Percentiles rank a stretch among this genome's conserved stretches.
These are phyloP conservation scores for Deroplatys truncata DNA, from an alignment of 2,888 invertebrate genomes.

Conservation along the genomic window DNA sequence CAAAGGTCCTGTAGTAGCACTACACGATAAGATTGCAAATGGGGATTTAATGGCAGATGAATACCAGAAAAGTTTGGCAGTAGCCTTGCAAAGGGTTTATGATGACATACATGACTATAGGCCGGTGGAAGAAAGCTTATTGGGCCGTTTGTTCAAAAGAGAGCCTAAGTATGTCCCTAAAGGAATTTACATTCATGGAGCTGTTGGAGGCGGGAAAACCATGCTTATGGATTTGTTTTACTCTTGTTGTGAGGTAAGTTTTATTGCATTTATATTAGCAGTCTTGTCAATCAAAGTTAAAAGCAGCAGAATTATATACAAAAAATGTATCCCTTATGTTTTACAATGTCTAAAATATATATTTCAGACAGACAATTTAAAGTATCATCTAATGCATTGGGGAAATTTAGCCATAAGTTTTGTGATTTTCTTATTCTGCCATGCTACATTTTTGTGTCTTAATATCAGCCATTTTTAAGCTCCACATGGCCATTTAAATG, in stretches of 20 bases:
- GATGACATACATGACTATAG: conserved; percentile 57
- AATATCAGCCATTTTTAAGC: too few relatives aligned
- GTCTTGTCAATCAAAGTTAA: too few relatives aligned
- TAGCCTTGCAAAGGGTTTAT: conserved; percentile 66
- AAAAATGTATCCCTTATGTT: too few relatives aligned
- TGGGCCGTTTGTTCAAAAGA: conserved; percentile 43
- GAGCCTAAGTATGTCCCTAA: conserved; percentile 52
- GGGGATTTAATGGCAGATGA: conserved; percentile 55
- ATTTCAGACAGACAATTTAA: too few relatives aligned
- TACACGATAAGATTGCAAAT: conserved; percentile 29
- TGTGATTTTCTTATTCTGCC: too few relatives aligned
- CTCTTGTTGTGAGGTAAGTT: conserved; percentile 60
- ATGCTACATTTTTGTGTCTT: too few relatives aligned
- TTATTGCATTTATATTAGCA: not conserved
- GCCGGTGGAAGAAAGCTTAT: conserved; percentile 48
- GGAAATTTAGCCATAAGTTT: too few relatives aligned
- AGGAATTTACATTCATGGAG: conserved; percentile 85
- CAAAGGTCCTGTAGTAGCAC: conserved; percentile 14
- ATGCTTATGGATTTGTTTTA: conserved; percentile 99
- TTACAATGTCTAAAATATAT: too few relatives aligned
- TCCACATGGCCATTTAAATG: too few relatives aligned
- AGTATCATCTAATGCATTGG: too few relatives aligned
- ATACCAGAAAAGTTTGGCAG: conserved; percentile 67
- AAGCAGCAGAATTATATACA: too few relatives aligned
- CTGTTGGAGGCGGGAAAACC: conserved; percentile 95